Percentiles rank a stretch among this genome's conserved stretches.
Evolutionary conservation across 2,797 vertebrate species (phyloP).

Genomic region (Anguilla pacifica): DNA sequence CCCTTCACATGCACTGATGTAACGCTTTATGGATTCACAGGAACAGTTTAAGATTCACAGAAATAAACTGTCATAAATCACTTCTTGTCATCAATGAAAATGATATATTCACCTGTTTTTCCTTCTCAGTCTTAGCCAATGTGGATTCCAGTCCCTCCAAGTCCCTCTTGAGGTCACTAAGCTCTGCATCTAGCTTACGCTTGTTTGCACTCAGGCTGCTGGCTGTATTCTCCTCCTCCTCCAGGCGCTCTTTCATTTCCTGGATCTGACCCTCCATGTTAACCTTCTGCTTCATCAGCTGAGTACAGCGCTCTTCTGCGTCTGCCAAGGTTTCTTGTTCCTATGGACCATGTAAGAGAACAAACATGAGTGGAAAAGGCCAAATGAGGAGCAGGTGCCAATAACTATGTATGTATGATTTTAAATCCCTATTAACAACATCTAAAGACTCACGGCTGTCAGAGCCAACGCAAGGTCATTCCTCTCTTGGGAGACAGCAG

Average conservation of each 20-base stretch:
- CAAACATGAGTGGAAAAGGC: not conserved
- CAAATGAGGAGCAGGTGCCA: not conserved
- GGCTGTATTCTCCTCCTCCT: slow-evolving; percentile 68
- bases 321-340: slow-evolving; percentile 69
- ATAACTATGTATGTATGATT: not conserved
- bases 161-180: slow-evolving; percentile 68
- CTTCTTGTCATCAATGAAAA: not conserved
- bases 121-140: slow-evolving; percentile 70
- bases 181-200: slow-evolving; percentile 64
- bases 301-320: slow-evolving; percentile 67
- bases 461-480: slow-evolving; percentile 64
- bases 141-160: slow-evolving; percentile 71
- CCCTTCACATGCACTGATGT: slow-evolving; percentile 2
- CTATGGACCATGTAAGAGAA: slow-evolving; percentile 41
- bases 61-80: not conserved
- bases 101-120: slow-evolving; percentile 66
- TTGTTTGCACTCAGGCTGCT: slow-evolving; percentile 55
- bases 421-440: not conserved
- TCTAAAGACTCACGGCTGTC: slow-evolving; percentile 58
- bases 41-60: not conserved
- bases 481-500: slow-evolving; percentile 73
- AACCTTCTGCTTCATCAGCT: slow-evolving; percentile 70
- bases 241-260: slow-evolving; percentile 63
- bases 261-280: slow-evolving; percentile 67
- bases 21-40: not conserved